Percentiles rank a stretch among this genome's conserved stretches.
These are phyloP conservation scores for Ptychadena robeensis DNA, from an alignment of 2,797 vertebrate species.

Conservation along the genomic window DNA sequence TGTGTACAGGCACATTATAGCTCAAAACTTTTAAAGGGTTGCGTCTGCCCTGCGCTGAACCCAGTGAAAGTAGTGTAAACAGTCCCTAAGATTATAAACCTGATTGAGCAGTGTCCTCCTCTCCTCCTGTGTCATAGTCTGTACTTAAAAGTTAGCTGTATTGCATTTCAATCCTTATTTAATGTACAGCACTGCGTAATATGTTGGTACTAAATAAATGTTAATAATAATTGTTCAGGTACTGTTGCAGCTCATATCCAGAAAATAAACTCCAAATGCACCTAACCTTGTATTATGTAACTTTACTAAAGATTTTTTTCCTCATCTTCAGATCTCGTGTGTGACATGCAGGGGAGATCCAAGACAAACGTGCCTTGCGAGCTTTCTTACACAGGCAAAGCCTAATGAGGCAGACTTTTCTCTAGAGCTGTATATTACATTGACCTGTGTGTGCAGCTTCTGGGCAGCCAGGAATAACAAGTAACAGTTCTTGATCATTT, in stretches of 20 bases:
- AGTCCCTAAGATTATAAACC: too few relatives aligned
- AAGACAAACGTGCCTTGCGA: not conserved
- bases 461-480: not conserved
- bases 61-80: too few relatives aligned
- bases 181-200: too few relatives aligned
- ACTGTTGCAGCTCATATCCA: not conserved
- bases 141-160: too few relatives aligned
- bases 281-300: not conserved
- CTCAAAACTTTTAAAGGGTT: too few relatives aligned
- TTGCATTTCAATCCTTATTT: too few relatives aligned
- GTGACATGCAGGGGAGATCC: not conserved
- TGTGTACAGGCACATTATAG: too few relatives aligned
- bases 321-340: not conserved
- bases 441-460: not conserved
- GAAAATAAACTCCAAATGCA: not conserved
- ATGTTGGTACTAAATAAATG: too few relatives aligned
- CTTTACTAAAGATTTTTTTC: not conserved
- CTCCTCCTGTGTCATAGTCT: too few relatives aligned
- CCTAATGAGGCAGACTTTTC: not conserved
- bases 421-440: not conserved
- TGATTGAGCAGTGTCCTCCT: too few relatives aligned
- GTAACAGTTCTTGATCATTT: conserved; percentile 1
- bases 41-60: too few relatives aligned
- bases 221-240: not conserved
- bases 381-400: not conserved